Evolutionary conservation across 2,113 vertebrate genomes (phyloP), one percentile per base, ranked within the genome.

Genomic region (Thunnus maccoyii): DNA sequence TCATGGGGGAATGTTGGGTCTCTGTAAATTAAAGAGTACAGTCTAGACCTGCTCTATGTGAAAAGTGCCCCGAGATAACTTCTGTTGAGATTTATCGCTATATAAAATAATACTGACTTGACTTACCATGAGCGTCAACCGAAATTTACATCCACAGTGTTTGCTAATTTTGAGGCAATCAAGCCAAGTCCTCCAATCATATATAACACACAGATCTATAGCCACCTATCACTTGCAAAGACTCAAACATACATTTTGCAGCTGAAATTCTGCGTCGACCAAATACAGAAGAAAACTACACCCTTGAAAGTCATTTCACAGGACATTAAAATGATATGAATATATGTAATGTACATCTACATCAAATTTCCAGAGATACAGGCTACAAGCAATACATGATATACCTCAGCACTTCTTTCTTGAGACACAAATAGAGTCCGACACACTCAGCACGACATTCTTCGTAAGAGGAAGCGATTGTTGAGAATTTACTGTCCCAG

Each of bases 401-500:
- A 72, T 76, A 97, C 96, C 95, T 91, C 72, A 98, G 95, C 47
- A 96, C 96, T 14, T 95, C 85, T 16, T 96, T 95, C 83, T 96
- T 95, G 71, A 97, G 94, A 76, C 97, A 97, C 74, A 98, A 95
- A 85, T 97, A 97, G 30, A 98, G 96, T 22, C 97, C 97, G 7
- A 98, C 97, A 10, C 96, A 97, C 90, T 98, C 97, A 0, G 97
- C 97, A 3, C 97, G 94, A 75, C 97, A 98, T 83, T 98, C 97
- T 78, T 98, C 97, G 0, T 98, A 98, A 61, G 96, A 95, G 0
- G 97, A 98, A 2, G 97, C 97, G 1, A 98, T 96, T 0, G 95
- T 97, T 80, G 96, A 96, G 88, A 98, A 98, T 86, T 96, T 97
- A 92, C 97, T 97, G 93, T 98, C 97, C 97, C 97, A 98, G 0